Percentiles rank a stretch among this genome's conserved stretches.
These are phyloP conservation scores for Leptoclinus maculatus DNA, from an alignment of 2,797 vertebrate genomes.

Conservation along the genomic window DNA sequence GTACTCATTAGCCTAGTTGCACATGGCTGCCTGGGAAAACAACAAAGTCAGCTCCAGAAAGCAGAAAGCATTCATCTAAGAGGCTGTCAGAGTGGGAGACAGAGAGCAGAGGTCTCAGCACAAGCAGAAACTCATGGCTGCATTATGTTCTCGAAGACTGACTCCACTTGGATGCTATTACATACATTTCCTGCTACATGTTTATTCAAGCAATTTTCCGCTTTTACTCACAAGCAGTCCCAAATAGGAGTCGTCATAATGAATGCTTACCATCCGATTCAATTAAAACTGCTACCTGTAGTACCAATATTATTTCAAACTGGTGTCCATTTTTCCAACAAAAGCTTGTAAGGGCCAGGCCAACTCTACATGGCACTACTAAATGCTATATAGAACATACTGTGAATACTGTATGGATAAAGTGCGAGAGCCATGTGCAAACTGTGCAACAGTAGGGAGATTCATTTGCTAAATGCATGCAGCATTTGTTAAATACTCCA, in stretches of 20 bases:
- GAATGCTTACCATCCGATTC: conserved; percentile 18
- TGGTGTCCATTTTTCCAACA: background rate
- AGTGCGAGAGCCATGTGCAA: background rate
- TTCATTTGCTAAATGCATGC: background rate
- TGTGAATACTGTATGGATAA: background rate
- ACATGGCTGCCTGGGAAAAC: conserved; percentile 85
- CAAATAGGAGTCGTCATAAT: conserved; percentile 26
- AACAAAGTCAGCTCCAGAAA: conserved; percentile 84
- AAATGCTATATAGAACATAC: background rate
- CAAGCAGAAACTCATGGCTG: conserved; percentile 65
- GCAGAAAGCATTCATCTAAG: conserved; percentile 82
- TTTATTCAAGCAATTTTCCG: conserved; percentile 31
- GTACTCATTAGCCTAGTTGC: conserved; percentile 86
- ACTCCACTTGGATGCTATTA: conserved; percentile 50
- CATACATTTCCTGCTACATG: conserved; percentile 30
- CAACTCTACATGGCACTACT: background rate
- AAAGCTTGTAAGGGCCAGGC: background rate
- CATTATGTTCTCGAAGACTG: conserved; percentile 63
- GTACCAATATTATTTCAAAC: conserved; percentile 13
- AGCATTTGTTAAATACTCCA: background rate
- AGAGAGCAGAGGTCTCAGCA: conserved; percentile 80
- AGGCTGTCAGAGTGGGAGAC: conserved; percentile 78
- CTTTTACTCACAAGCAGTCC: conserved; percentile 7
- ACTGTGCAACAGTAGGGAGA: background rate
- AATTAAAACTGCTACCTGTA: conserved; percentile 13